These are phyloP conservation scores for Hephaestus fuliginosus DNA, from an alignment of 2,797 vertebrate genomes.

Conservation along the genomic window DNA sequence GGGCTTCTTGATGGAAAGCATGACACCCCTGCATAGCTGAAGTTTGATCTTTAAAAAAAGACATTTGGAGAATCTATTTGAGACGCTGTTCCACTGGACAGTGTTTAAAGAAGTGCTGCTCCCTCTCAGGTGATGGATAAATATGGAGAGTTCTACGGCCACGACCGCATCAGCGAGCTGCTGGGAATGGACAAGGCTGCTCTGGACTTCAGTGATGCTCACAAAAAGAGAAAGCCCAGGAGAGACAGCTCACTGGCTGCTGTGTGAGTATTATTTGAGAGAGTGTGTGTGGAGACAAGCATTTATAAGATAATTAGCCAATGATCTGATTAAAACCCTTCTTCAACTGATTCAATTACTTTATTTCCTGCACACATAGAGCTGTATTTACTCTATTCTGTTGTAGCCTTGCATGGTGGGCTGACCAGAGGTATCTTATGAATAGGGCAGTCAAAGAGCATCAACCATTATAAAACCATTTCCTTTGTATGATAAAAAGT, in stretches of 20 bases:
- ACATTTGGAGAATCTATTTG: background rate
- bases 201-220: constrained; percentile 93
- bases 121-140: constrained; percentile 93
- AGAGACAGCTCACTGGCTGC: constrained; percentile 85
- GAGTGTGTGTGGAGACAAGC: background rate
- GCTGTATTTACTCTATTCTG: background rate
- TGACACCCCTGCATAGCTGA: background rate
- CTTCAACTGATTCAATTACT: background rate
- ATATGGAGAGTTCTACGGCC: constrained; percentile 94
- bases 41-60: background rate
- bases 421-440: background rate
- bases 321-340: background rate
- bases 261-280: constrained; percentile 75
- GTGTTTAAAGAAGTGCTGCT: background rate
- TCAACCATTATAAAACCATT: background rate
- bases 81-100: background rate
- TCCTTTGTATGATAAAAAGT: background rate
- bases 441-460: background rate
- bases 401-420: background rate
- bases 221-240: constrained; percentile 91
- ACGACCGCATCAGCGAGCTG: constrained; percentile 92
- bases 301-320: background rate
- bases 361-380: background rate
- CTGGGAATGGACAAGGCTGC: constrained; percentile 95
- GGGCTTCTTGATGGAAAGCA: background rate